These are phyloP conservation scores for Lagopus muta DNA, from an alignment of 2,113 vertebrate genomes.

Conservation along the genomic window DNA sequence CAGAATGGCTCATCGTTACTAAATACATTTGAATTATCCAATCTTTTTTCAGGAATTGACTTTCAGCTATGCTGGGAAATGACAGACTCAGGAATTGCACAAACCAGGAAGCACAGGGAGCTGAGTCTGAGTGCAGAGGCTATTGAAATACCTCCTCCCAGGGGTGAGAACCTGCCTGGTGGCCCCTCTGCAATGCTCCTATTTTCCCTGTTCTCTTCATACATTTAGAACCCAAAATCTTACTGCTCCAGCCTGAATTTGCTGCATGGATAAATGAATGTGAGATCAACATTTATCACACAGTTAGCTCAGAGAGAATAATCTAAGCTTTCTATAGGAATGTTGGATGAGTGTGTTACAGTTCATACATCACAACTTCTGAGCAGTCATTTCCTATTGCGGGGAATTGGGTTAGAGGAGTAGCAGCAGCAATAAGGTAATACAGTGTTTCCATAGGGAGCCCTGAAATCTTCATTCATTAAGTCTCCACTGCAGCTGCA, in stretches of 20 bases:
- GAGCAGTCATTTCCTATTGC: not conserved
- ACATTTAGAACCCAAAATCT: not conserved
- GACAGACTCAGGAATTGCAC: not conserved
- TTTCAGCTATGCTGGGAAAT: not conserved
- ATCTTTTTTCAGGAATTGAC: not conserved
- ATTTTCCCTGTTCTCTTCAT: not conserved
- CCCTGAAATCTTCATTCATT: not conserved
- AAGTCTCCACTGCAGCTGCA: not conserved
- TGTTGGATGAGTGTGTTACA: not conserved
- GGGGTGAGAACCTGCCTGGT: not conserved
- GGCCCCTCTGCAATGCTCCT: not conserved
- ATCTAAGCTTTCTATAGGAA: not conserved
- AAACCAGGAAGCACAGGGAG: not conserved
- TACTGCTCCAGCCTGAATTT: not conserved
- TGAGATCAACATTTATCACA: not conserved
- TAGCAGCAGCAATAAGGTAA: not conserved
- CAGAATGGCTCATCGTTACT: conserved; percentile 1
- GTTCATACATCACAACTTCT: not conserved
- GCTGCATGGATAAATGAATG: not conserved
- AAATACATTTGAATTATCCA: not conserved
- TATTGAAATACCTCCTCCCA: not conserved
- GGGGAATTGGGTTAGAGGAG: not conserved
- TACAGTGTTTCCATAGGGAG: not conserved
- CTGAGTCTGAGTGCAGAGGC: not conserved
- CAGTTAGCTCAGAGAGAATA: not conserved